Base-by-base conservation (phyloP, 2,113 vertebrate species). In the Ailuropoda melanoleuca region DNA sequence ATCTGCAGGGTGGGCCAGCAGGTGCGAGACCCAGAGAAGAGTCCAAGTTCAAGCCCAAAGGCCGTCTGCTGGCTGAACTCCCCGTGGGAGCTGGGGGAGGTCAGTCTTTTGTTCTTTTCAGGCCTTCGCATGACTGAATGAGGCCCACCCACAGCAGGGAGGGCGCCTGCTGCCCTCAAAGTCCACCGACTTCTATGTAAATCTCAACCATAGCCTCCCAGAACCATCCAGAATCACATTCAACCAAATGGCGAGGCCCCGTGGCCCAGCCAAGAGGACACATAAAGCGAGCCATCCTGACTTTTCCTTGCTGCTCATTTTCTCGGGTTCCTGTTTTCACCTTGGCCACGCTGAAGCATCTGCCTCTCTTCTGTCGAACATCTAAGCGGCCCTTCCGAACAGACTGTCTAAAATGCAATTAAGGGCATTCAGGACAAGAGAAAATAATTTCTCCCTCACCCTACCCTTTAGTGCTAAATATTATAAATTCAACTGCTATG, bases 401-500 rank as follows among this genome's bases (percentile, higher is more conserved):
- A 24, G 26, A 53, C 37, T 39, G 90, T 15, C 70, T 70, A n/a
- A 94, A 84, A 91, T 84, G 81, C 48, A 75, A 4, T 82, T 64
- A 75, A 72, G 53, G 37, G 70, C 70, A 46, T 48, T 84, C 13
- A 3, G 24, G 19, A 81, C 34, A n/a, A 84, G 81, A 90, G 70
- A 93, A 92, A 83, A 94, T 70, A 24, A 74, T 29, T 14, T 60
- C 85, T 58, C 72, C 56, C 18, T 94, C 34, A 17, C n/a, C 37
- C 8, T 88, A 75, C 50, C 70, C 43, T 50, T 88, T 80, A 78
- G 80, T 68, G 43, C 88, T 87, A 87, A 93, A 83, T 78, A 83
- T 80, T 93, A 75, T 50, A 94, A 95, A 37, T 94, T 60, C 66
- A 90, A 90, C 26, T 46, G 68, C 48, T 74, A 31, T 19, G n/a